Conservation (phyloP, 2,888 invertebrate genomes). For the Parnassius apollo region DNA sequence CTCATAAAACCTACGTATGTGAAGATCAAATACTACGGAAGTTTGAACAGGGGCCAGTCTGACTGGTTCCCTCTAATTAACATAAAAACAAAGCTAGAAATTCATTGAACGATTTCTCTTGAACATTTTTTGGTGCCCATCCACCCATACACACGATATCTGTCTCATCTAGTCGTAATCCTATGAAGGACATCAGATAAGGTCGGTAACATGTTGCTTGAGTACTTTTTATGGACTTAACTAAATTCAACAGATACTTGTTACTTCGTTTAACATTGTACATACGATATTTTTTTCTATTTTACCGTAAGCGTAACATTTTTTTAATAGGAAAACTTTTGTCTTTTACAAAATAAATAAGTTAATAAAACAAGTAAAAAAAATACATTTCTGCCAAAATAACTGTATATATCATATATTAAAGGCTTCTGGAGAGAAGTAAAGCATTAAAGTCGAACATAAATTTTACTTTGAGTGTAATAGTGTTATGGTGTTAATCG, state of each 20-base stretch:
- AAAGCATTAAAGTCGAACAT: too few species aligned
- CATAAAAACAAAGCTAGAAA: constrained; percentile 77
- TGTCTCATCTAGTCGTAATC: constrained; percentile 74
- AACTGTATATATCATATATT: too few species aligned
- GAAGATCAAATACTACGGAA: constrained; percentile 65
- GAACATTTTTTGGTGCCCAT: constrained; percentile 64
- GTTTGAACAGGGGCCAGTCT: constrained; percentile 55
- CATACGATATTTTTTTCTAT: too few species aligned
- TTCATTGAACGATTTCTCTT: constrained; percentile 72
- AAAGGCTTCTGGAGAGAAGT: too few species aligned
- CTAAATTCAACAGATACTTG: constrained; percentile 38
- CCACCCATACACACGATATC: constrained; percentile 69
- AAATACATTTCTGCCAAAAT: too few species aligned
- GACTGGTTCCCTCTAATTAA: constrained; percentile 67
- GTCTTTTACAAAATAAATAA: too few species aligned
- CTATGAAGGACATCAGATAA: constrained; percentile 78
- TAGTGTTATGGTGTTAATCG: too few species aligned
- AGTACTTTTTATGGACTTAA: constrained; percentile 43
- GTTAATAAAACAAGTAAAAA: too few species aligned
- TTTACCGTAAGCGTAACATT: too few species aligned
- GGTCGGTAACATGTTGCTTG: constrained; percentile 50
- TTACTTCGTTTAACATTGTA: constrained; percentile 5
- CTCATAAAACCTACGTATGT: constrained; percentile 53
- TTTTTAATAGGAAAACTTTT: too few species aligned
- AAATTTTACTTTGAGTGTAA: too few species aligned